These are phyloP conservation scores for Halesus radiatus DNA, from an alignment of 1,140 invertebrate species.

Conservation along the genomic window DNA sequence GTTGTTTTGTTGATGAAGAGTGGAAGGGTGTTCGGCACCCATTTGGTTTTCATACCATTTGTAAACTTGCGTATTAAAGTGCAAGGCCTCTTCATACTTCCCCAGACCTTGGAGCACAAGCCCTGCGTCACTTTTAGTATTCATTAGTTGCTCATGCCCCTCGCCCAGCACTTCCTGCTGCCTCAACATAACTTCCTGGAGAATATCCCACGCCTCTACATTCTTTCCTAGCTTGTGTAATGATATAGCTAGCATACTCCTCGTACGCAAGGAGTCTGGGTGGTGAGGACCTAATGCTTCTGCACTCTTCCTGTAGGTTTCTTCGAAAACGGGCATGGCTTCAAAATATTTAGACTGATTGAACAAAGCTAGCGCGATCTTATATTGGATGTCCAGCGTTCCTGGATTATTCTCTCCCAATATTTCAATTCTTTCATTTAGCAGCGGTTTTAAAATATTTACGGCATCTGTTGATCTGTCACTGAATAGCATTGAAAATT, in stretches of 20 bases:
- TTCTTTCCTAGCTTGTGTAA: neutral
- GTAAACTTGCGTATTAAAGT: neutral
- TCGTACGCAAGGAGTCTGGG: neutral
- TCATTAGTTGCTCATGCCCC: neutral
- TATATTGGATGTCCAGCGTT: neutral
- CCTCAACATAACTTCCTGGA: neutral
- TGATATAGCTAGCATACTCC: neutral
- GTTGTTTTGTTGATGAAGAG: neutral
- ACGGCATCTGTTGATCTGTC: neutral
- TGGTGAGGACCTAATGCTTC: neutral
- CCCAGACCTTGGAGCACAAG: neutral
- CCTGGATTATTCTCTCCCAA: slow-evolving; percentile 12
- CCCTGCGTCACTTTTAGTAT: neutral
- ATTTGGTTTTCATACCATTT: neutral
- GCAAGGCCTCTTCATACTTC: neutral
- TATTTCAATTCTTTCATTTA: slow-evolving; percentile 3
- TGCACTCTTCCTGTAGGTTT: neutral
- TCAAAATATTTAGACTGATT: slow-evolving; percentile 17
- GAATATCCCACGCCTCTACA: neutral
- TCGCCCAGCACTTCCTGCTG: neutral
- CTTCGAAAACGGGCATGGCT: neutral
- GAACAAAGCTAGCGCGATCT: neutral
- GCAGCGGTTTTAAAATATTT: neutral
- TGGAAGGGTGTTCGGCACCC: neutral
- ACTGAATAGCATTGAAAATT: neutral